phyloP scores from a whole-genome alignment of 2,888 invertebrate species.

The Byasa hedistus region DNA sequence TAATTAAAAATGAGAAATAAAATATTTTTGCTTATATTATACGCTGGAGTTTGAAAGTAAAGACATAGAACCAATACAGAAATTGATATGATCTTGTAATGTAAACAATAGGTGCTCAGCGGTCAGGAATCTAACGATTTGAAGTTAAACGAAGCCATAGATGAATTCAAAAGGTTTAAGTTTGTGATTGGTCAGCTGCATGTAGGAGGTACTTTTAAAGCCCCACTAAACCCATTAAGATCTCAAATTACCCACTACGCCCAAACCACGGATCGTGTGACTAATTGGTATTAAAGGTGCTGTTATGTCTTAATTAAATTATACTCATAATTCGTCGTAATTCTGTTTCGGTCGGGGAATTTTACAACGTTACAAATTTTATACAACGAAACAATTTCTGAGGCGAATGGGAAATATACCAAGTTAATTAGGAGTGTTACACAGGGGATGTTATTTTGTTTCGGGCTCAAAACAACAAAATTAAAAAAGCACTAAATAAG shows the following conservation, averaged over 20 bases:
- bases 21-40: background rate
- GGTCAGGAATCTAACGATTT: conserved; percentile 36
- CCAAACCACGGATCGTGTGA: conserved; percentile 74
- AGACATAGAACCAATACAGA: background rate
- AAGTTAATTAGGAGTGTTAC: conserved; percentile 64
- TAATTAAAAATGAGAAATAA: background rate
- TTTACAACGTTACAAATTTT: conserved; percentile 73
- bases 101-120: background rate
- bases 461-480: background rate
- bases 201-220: conserved; percentile 68
- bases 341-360: conserved; percentile 63
- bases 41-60: background rate
- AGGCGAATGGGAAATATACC: conserved; percentile 66
- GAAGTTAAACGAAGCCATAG: conserved; percentile 65
- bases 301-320: conserved; percentile 79
- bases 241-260: conserved; percentile 76
- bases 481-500: background rate
- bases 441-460: conserved; percentile 50
- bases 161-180: conserved; percentile 46
- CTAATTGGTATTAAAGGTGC: conserved; percentile 77
- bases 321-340: conserved; percentile 67
- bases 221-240: conserved; percentile 69
- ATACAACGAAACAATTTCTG: conserved; percentile 69
- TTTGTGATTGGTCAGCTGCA: conserved; percentile 63
- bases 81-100: background rate